These are phyloP conservation scores for Anastrepha obliqua DNA, from an alignment of 1,140 invertebrate genomes.

Conservation along the genomic window DNA sequence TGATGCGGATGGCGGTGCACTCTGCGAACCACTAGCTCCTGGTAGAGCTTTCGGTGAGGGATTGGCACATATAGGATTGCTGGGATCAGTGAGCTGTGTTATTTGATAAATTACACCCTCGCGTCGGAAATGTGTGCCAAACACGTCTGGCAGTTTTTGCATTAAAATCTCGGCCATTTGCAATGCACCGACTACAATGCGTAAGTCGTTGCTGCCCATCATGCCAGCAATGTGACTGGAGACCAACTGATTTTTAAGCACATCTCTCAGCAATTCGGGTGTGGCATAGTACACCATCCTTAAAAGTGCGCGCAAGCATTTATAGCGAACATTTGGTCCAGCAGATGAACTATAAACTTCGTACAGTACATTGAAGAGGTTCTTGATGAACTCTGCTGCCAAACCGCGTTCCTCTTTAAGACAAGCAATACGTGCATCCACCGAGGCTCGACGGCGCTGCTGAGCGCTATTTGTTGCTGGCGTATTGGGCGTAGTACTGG, in stretches of 20 bases:
- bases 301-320: constrained; percentile 95
- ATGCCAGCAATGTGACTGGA: constrained; percentile 98
- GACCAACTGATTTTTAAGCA: constrained; percentile 94
- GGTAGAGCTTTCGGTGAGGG: constrained; percentile 69
- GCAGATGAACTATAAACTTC: constrained; percentile 98
- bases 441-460: constrained; percentile 67
- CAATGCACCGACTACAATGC: constrained; percentile 96
- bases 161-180: constrained; percentile 98
- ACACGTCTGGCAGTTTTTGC: constrained; percentile 95
- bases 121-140: constrained; percentile 94
- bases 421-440: constrained; percentile 82
- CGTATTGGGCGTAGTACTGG: constrained; percentile 58
- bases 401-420: constrained; percentile 80
- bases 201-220: constrained; percentile 95
- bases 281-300: constrained; percentile 96
- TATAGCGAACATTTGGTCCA: constrained; percentile 96
- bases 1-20: constrained; percentile 70
- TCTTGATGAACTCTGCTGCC: constrained; percentile 87
- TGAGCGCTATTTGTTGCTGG: constrained; percentile 57
- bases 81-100: constrained; percentile 81
- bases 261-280: constrained; percentile 88
- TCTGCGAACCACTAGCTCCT: constrained; percentile 66
- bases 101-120: constrained; percentile 97
- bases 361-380: constrained; percentile 93
- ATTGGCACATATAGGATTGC: constrained; percentile 74